A percentile compares a stretch with the other conserved stretches of the same genome.
These are phyloP conservation scores for Glyptemys insculpta DNA, from an alignment of 2,797 vertebrate genomes.

Conservation along the genomic window DNA sequence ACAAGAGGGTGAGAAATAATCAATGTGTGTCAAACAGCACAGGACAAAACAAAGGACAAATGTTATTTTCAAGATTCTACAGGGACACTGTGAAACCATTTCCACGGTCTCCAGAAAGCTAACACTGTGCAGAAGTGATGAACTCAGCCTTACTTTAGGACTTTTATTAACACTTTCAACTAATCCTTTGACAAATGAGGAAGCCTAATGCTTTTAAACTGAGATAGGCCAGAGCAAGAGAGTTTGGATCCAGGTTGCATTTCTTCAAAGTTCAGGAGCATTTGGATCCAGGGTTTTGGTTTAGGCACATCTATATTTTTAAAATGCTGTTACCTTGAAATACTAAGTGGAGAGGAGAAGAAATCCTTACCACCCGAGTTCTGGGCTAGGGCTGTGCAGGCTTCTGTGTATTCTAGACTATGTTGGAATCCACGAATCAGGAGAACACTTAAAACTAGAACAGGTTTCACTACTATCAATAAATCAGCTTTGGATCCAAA, in stretches of 20 bases:
- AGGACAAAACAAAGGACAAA: not conserved
- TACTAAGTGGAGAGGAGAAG: not conserved
- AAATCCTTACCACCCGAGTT: not conserved
- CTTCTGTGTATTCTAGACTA: not conserved
- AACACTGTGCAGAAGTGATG: not conserved
- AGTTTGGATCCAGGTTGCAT: not conserved
- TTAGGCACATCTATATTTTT: not conserved
- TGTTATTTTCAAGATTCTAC: not conserved
- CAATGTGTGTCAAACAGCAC: not conserved
- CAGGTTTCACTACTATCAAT: not conserved
- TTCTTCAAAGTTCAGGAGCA: not conserved
- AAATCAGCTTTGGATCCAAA: not conserved
- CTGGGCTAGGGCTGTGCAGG: not conserved
- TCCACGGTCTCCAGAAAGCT: not conserved
- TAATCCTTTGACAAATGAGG: not conserved
- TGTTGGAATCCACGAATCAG: not conserved
- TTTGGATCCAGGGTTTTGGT: not conserved
- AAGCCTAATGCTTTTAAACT: not conserved
- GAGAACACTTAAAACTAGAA: not conserved
- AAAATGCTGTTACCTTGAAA: not conserved
- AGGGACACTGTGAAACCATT: conserved; percentile 10
- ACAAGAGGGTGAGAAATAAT: conserved; percentile 2
- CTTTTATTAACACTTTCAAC: not conserved
- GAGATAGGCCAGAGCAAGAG: not conserved
- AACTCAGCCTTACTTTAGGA: not conserved